Conservation (phyloP, 1,140 invertebrate genomes). For the Panulirus ornatus region DNA sequence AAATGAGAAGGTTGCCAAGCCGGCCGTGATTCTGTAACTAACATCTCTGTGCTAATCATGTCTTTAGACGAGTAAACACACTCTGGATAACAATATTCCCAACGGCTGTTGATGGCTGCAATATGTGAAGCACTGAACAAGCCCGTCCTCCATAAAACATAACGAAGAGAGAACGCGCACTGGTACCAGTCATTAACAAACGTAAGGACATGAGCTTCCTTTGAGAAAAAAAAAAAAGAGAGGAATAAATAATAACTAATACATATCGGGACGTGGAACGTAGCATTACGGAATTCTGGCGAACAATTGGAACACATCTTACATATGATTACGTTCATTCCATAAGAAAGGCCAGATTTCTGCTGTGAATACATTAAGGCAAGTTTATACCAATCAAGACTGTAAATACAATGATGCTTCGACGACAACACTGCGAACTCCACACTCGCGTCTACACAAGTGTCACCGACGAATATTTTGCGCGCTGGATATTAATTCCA, state of each 20-base stretch:
- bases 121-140: not conserved
- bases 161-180: not conserved
- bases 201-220: not conserved
- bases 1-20: constrained; percentile 67
- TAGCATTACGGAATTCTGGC: constrained; percentile 29
- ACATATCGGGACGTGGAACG: constrained; percentile 9
- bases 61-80: not conserved
- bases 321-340: constrained; percentile 69
- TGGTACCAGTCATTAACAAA: not conserved
- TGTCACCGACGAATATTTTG: constrained; percentile 58
- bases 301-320: constrained; percentile 53
- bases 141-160: not conserved
- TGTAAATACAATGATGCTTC: constrained; percentile 73
- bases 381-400: constrained; percentile 72
- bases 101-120: not conserved
- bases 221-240: not conserved
- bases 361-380: constrained; percentile 73
- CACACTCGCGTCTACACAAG: constrained; percentile 54
- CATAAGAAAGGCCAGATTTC: constrained; percentile 72
- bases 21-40: constrained; percentile 24
- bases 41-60: constrained; percentile 46
- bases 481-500: constrained; percentile 41
- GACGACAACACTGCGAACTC: constrained; percentile 73
- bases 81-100: not conserved
- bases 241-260: too few relatives aligned